Conservation (phyloP, 2,888 invertebrate genomes). For the Ochropleura leucogaster region DNA sequence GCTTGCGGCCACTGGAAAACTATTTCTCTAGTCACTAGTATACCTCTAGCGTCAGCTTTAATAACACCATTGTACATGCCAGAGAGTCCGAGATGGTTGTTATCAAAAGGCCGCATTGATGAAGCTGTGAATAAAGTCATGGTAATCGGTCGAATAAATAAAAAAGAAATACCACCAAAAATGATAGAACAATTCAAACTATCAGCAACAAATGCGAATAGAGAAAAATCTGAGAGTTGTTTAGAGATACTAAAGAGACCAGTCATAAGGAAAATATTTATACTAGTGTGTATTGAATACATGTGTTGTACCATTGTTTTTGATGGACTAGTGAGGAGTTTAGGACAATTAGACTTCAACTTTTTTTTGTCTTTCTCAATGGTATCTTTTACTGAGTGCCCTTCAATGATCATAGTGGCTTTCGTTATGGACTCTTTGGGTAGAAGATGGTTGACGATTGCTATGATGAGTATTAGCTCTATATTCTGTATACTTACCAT, state of each 20-base stretch:
- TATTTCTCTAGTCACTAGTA: constrained; percentile 77
- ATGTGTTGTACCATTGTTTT: constrained; percentile 77
- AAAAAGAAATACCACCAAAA: constrained; percentile 73
- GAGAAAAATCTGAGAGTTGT: constrained; percentile 69
- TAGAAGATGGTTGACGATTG: constrained; percentile 75
- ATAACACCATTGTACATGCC: constrained; percentile 76
- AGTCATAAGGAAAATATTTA: constrained; percentile 73
- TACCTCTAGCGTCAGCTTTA: constrained; percentile 74
- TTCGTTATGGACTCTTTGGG: constrained; percentile 79
- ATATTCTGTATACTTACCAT: constrained; percentile 74
- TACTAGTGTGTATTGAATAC: constrained; percentile 74
- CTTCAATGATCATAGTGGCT: constrained; percentile 76
- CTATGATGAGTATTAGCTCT: constrained; percentile 70
- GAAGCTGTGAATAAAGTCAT: constrained; percentile 76
- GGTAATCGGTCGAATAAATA: constrained; percentile 76
- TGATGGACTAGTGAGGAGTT: constrained; percentile 76
- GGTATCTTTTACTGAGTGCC: constrained; percentile 79
- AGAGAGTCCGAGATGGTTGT: constrained; percentile 81
- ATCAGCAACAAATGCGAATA: constrained; percentile 58
- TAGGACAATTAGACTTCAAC: constrained; percentile 76
- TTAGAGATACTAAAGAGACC: constrained; percentile 77
- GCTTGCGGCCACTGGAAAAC: constrained; percentile 79
- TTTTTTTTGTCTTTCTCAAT: constrained; percentile 80
- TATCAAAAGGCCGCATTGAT: constrained; percentile 78
- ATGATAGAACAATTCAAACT: constrained; percentile 75